Conservation (phyloP, 2,113 vertebrate genomes). For the Aleadryas rufinucha region DNA sequence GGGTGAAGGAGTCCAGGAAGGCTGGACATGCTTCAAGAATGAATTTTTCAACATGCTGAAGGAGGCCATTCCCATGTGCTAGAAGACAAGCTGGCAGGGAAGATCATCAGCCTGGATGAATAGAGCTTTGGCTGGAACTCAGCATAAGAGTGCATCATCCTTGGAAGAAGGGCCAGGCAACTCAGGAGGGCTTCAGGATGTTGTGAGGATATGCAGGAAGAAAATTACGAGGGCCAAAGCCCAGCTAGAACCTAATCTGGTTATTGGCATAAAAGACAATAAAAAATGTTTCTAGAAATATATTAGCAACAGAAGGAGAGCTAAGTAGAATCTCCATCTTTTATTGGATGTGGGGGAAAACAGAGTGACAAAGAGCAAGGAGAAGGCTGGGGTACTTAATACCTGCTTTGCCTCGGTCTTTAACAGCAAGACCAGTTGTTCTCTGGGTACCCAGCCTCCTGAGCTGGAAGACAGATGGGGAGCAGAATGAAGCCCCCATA, state of each 20-base stretch:
- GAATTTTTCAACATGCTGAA: neutral
- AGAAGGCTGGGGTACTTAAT: neutral
- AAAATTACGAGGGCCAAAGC: neutral
- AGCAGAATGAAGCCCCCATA: neutral
- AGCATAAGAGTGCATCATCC: neutral
- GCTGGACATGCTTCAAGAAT: neutral
- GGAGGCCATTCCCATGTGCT: neutral
- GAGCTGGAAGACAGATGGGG: neutral
- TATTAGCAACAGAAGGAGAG: neutral
- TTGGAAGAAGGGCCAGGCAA: neutral
- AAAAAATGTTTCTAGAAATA: neutral
- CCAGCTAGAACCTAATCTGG: neutral
- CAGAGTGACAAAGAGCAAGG: neutral
- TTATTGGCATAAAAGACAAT: neutral
- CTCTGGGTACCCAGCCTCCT: neutral
- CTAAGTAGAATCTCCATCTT: neutral
- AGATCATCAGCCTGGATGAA: neutral
- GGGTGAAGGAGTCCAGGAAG: neutral
- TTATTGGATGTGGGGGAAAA: neutral
- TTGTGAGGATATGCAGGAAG: neutral
- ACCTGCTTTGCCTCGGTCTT: neutral
- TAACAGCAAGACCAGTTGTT: neutral
- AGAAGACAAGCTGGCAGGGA: neutral
- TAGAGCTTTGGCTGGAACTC: neutral
- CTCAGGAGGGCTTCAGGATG: neutral